Base-by-base conservation (phyloP, 2,797 vertebrate genomes). In the Tinamus major region DNA sequence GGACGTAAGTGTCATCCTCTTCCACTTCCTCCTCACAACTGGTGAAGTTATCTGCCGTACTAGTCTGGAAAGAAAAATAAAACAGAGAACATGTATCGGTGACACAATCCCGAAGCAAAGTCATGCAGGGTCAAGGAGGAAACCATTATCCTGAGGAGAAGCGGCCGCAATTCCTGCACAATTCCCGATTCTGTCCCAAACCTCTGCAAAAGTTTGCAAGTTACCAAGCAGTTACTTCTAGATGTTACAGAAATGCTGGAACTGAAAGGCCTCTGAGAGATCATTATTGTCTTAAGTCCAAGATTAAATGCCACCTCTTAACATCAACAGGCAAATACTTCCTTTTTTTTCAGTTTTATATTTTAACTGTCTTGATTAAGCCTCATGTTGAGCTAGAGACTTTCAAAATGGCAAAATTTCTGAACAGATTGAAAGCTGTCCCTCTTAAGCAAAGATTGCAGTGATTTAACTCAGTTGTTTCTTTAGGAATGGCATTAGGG, bases 51-150 rank as follows among this genome's bases (percentile, higher is more conserved):
- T 75, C 33, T 64, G 49, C n/a, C 91, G 89, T 58, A 69, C 86
- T 90, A 37, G 92, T 83, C 97, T 98, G 87, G 74, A 93, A 95
- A 67, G 56, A 93, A 88, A 94, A 76, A 90, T 2, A 59, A 85
- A 85, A 27, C 19, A 70, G 31, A 88, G 17, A 10, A 51, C 33
- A 96, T 72, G 2, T n/a, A 92, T 93, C 23, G 23, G 26, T 64
- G 37, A 35, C 18, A 63, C 44, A 9, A 48, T 59, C 13, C 37
- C 26, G 23, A 69, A 62, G 41, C 27, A 53, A n/a, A 85, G 42
- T 18, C 10, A 37, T 41, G 41, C 10, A 55, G 15, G 44, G 7
- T 53, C 19, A 85, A n/a, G 20, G n/a, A 39, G 27, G 68, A 59
- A 81, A 27, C 17, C 70, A 37, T 55, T 71, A 67, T 35, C 33